These are phyloP conservation scores for Drosophila ambigua DNA, from an alignment of 1,140 invertebrate genomes.

Conservation along the genomic window DNA sequence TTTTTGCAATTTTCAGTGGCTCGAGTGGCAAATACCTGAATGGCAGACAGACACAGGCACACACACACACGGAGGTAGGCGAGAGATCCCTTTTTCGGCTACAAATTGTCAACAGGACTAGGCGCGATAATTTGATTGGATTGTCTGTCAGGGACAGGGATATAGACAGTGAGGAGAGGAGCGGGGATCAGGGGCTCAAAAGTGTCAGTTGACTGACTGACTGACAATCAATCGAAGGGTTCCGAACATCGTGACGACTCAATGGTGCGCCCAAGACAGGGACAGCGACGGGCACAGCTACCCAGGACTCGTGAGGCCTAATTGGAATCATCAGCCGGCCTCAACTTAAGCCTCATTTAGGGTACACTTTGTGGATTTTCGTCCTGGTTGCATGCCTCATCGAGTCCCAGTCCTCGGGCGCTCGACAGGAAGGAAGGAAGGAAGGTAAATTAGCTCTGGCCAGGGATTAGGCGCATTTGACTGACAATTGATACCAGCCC, in stretches of 20 bases:
- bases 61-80: constrained; percentile 18
- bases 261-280: too few species aligned
- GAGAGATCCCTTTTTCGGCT: constrained; percentile 30
- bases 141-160: constrained; percentile 62
- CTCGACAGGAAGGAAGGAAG: not conserved
- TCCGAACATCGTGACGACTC: constrained; percentile 12
- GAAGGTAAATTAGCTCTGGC: constrained; percentile 73
- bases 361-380: constrained; percentile 83
- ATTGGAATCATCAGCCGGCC: constrained; percentile 82
- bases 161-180: constrained; percentile 3
- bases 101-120: constrained; percentile 73
- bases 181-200: constrained; percentile 25
- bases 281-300: too few species aligned
- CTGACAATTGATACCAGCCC: constrained; percentile 72
- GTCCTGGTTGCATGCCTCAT: constrained; percentile 37
- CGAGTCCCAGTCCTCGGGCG: not conserved
- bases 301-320: constrained; percentile 46
- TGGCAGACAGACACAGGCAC: not conserved
- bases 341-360: constrained; percentile 84
- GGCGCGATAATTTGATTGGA: constrained; percentile 84
- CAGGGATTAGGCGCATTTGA: constrained; percentile 79
- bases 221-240: constrained; percentile 76
- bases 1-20: constrained; percentile 54
- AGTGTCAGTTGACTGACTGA: constrained; percentile 77
- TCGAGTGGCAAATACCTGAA: constrained; percentile 73